phyloP scores from a whole-genome alignment of 1,140 invertebrate genomes.

The Latrodectus geometricus region DNA sequence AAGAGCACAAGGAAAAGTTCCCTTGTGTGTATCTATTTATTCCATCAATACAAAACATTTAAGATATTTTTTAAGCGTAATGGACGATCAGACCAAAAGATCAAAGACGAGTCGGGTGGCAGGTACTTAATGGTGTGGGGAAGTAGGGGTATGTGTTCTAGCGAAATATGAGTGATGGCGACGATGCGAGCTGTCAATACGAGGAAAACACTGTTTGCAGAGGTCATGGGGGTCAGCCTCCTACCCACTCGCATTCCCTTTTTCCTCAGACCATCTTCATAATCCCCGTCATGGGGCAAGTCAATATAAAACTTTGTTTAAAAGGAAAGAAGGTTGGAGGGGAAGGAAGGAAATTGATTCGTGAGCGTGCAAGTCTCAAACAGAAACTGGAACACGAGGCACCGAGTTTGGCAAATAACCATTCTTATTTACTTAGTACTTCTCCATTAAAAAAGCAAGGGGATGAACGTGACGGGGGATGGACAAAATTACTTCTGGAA shows the following conservation, averaged over 20 bases:
- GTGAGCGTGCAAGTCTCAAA: background rate
- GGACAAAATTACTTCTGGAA: too few species aligned
- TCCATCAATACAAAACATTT: too few species aligned
- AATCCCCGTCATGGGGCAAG: background rate
- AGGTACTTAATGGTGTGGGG: background rate
- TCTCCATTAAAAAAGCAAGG: background rate
- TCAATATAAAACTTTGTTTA: background rate
- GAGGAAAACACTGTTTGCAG: constrained; percentile 6
- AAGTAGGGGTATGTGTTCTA: background rate
- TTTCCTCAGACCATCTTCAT: background rate
- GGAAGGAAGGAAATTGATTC: background rate
- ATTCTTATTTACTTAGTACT: background rate
- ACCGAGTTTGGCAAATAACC: background rate
- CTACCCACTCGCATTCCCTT: too few species aligned
- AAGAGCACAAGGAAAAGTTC: too few species aligned
- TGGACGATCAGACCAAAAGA: background rate
- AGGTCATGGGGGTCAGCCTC: background rate
- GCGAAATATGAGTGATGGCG: constrained; percentile 35
- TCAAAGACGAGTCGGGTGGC: background rate
- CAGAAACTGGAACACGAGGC: background rate
- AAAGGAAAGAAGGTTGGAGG: too few species aligned
- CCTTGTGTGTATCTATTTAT: too few species aligned
- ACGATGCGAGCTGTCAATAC: constrained; percentile 22
- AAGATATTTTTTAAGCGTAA: too few species aligned
- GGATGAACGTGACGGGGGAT: background rate